Base-by-base conservation (phyloP, 1,140 invertebrate genomes). In the Drosophila bifasciata region DNA sequence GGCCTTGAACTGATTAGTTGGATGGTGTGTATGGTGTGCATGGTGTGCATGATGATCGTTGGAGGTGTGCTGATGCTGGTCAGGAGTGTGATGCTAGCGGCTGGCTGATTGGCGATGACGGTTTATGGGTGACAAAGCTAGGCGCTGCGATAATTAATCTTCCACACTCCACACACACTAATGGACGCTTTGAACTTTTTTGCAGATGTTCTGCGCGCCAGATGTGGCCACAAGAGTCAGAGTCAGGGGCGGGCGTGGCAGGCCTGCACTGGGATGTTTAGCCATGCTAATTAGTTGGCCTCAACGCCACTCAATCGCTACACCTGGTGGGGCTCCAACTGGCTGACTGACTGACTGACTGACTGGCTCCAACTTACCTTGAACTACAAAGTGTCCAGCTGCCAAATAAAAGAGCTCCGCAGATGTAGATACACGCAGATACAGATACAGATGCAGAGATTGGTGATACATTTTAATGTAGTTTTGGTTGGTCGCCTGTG, bases 1-100 rank as follows among this genome's bases (percentile, higher is more conserved):
- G 81, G 74, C 81, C 81, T 86, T 86, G 81, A 81, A 86, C 81
- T 86, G 78, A 86, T 88, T 85, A 48, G 43, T n/a, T 23, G 32
- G 8, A 45, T 45, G 28, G 44, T 59, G 23, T 58, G 39, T 51
- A 3, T 21, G 19, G 19, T 21, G 19, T 4, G 19, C n/a, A n/a
- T n/a, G n/a, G n/a, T n/a, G 19, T 21, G 19, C 19, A 21, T 21
- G 62, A 17, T 41, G 25, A 23, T 44, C 41, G 40, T 44, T 16
- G 15, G 36, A 36, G 45, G 11, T 1, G 9, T 4, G 13, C 0
- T 19, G 48, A 13, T 40, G 36, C 41, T 28, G 21, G 19, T 25
- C 36, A 46, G 44, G 50, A 13, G 36, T 9, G n/a, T 19, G n/a
- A n/a, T n/a, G n/a, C n/a, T n/a, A n/a, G n/a, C n/a, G n/a, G 39